Conservation (phyloP, 2,888 invertebrate genomes). For the Plebejus melissa region DNA sequence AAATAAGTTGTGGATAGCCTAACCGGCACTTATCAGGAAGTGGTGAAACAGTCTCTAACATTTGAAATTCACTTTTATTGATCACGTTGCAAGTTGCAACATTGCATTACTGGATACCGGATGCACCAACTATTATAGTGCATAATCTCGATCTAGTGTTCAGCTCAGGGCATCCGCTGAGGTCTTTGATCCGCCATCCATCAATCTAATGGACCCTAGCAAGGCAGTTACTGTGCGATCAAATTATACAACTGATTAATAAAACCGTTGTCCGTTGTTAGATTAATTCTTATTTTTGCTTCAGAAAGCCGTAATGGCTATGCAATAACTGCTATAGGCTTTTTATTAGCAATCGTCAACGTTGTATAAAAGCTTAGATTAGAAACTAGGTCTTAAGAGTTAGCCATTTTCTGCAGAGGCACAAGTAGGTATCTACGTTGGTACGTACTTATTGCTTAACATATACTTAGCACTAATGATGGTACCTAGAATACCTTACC, state of each 20-base stretch:
- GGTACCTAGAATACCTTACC: not conserved
- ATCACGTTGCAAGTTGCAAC: not conserved
- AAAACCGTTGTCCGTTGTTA: conserved; percentile 5
- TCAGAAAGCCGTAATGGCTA: not conserved
- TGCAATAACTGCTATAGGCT: not conserved
- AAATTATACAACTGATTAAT: conserved; percentile 24
- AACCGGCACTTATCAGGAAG: too few species aligned
- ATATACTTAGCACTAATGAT: conserved; percentile 8
- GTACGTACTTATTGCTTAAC: not conserved
- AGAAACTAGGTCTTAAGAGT: not conserved
- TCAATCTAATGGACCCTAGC: conserved; percentile 27
- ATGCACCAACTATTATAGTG: not conserved
- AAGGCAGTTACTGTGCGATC: conserved; percentile 7
- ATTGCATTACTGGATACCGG: not conserved
- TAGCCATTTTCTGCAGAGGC: not conserved
- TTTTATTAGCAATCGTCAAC: not conserved
- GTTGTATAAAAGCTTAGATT: too few species aligned
- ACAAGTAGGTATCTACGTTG: too few species aligned
- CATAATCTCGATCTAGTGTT: conserved; percentile 17
- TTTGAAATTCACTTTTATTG: too few species aligned
- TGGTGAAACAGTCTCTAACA: too few species aligned
- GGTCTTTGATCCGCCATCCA: conserved; percentile 30
- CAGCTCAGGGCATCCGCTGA: conserved; percentile 25
- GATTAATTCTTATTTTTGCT: not conserved
- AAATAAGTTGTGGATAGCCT: too few species aligned